Conservation (phyloP, 2,113 vertebrate genomes). For the Sitta europaea region DNA sequence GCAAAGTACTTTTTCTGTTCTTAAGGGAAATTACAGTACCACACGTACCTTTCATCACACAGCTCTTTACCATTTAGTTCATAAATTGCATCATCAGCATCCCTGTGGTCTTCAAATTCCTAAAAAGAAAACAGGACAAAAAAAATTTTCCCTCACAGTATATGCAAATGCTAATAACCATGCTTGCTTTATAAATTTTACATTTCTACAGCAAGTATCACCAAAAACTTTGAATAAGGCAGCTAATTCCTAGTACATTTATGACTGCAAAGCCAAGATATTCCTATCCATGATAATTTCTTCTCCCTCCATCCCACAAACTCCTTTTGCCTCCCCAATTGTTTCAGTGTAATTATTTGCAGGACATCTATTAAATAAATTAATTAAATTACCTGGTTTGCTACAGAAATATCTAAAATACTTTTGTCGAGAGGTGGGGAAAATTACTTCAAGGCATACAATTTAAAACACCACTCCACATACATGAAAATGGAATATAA, state of each 20-base stretch:
- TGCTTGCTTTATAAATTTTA: background rate
- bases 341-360: background rate
- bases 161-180: background rate
- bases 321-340: background rate
- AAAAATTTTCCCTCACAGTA: background rate
- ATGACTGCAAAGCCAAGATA: background rate
- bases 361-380: background rate
- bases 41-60: constrained; percentile 84
- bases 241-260: background rate
- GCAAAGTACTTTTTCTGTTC: background rate
- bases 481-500: background rate
- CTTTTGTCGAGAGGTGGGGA: background rate
- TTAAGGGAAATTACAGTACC: background rate
- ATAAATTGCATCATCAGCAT: constrained; percentile 91
- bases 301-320: background rate
- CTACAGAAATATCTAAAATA: background rate
- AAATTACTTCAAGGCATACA: background rate
- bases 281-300: background rate
- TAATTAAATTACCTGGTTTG: background rate
- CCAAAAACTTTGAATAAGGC: background rate
- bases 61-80: constrained; percentile 90
- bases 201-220: background rate
- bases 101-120: constrained; percentile 93
- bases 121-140: constrained; percentile 14
- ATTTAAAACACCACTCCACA: background rate